Evolutionary conservation across 1,140 invertebrate species (phyloP).

Genomic region (Potamilus streckersoni): DNA sequence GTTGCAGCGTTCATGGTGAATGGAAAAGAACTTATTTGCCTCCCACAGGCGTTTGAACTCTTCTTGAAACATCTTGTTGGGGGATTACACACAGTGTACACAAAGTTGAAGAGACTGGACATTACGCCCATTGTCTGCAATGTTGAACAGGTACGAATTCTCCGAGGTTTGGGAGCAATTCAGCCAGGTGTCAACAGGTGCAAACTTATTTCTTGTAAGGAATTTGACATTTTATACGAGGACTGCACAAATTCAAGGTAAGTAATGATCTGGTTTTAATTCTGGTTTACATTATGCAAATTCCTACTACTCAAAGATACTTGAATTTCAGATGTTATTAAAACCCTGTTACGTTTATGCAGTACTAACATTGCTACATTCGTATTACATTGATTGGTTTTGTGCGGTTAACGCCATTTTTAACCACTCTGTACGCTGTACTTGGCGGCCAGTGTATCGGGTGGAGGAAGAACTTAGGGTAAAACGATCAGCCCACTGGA

Average conservation of each 20-base stretch:
- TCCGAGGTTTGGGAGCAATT: constrained; percentile 96
- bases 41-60: constrained; percentile 97
- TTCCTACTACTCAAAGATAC: too few species aligned
- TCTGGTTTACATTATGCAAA: too few species aligned
- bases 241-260: constrained; percentile 99
- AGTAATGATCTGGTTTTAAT: constrained; percentile 14
- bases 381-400: too few species aligned
- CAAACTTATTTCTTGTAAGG: constrained; percentile 97
- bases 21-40: constrained; percentile 95
- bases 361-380: too few species aligned
- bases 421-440: too few species aligned
- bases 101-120: constrained; percentile 97
- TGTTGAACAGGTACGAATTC: constrained; percentile 98
- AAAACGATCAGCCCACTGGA: too few species aligned
- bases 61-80: constrained; percentile 99
- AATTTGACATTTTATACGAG: constrained; percentile 98
- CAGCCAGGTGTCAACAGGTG: constrained; percentile 99
- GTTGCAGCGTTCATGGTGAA: constrained; percentile 98
- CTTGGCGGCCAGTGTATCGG: too few species aligned
- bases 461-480: too few species aligned
- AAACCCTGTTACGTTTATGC: too few species aligned
- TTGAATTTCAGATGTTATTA: too few species aligned
- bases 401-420: too few species aligned
- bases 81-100: constrained; percentile 98
- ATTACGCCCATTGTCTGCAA: constrained; percentile 99